Evolutionary conservation across 2,888 invertebrate species (phyloP).

Genomic region (Caenorhabditis angaria): DNA sequence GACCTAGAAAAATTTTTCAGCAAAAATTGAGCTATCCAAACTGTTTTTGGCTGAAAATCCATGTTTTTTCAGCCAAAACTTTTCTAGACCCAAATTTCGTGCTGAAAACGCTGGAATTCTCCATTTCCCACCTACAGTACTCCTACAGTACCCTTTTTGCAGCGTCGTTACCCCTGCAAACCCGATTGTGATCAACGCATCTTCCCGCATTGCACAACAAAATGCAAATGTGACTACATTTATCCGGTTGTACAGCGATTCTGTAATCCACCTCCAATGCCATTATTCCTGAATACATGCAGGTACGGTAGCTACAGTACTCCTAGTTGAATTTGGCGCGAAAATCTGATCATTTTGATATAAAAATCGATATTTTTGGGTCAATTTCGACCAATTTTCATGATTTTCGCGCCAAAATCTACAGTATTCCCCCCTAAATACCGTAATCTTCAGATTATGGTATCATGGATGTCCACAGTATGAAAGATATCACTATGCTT

Average conservation of each 20-base stretch:
- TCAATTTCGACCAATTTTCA: too few relatives aligned
- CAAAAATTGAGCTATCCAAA: too few relatives aligned
- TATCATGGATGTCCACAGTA: slow-evolving; percentile 67
- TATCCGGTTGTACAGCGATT: slow-evolving; percentile 65
- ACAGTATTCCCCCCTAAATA: not conserved
- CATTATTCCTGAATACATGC: slow-evolving; percentile 65
- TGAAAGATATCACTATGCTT: slow-evolving; percentile 63
- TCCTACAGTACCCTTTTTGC: slow-evolving; percentile 7
- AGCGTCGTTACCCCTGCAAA: slow-evolving; percentile 64
- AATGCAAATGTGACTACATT: slow-evolving; percentile 66
- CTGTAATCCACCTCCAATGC: slow-evolving; percentile 68
- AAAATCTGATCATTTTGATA: too few relatives aligned
- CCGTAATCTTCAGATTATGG: slow-evolving; percentile 48
- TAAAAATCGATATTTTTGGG: too few relatives aligned
- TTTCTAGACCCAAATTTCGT: too few relatives aligned
- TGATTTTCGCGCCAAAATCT: too few relatives aligned
- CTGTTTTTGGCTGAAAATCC: too few relatives aligned
- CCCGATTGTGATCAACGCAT: slow-evolving; percentile 62
- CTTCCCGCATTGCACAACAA: slow-evolving; percentile 63
- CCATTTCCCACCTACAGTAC: too few relatives aligned
- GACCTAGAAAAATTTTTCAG: too few relatives aligned
- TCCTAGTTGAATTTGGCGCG: not conserved
- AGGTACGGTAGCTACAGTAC: slow-evolving; percentile 32
- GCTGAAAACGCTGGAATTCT: too few relatives aligned
- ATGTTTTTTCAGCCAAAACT: not conserved